Evolutionary conservation across 2,113 vertebrate genomes (phyloP).

Genomic region (Hiodon alosoides): DNA sequence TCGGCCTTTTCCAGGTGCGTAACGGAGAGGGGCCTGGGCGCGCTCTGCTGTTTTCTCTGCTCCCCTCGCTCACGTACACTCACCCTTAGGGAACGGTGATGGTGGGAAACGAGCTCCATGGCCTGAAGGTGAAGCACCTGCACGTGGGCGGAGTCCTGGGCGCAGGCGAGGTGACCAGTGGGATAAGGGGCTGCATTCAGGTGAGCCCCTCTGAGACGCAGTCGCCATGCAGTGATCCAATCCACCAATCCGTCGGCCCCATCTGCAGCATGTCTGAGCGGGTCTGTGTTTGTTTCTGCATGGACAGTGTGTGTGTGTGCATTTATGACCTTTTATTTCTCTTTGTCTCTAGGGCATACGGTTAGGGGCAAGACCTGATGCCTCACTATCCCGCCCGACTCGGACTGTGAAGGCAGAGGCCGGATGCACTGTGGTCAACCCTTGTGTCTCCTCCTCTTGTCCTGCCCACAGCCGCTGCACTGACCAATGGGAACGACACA

Average conservation of each 20-base stretch:
- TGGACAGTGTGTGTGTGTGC: neutral
- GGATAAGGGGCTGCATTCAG: slow-evolving; percentile 93
- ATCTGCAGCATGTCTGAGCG: neutral
- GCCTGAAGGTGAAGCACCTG: slow-evolving; percentile 90
- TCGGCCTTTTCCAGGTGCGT: slow-evolving; percentile 85
- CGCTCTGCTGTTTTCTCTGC: neutral
- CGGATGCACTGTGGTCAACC: slow-evolving; percentile 75
- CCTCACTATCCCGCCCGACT: slow-evolving; percentile 76
- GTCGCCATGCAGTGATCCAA: neutral
- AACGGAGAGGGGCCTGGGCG: neutral
- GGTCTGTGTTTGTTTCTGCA: too few species aligned
- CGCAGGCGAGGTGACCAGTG: slow-evolving; percentile 78
- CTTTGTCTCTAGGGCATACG: slow-evolving; percentile 75
- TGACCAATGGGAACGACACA: slow-evolving; percentile 85
- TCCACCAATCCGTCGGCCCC: neutral
- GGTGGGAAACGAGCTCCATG: slow-evolving; percentile 87
- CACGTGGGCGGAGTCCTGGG: slow-evolving; percentile 85
- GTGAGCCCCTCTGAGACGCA: slow-evolving; percentile 51
- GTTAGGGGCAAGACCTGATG: slow-evolving; percentile 74
- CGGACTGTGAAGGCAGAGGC: slow-evolving; percentile 78
- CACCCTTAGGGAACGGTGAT: slow-evolving; percentile 78
- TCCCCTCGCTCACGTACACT: slow-evolving; percentile 5
- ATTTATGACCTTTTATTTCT: neutral
- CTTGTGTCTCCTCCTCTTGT: slow-evolving; percentile 82
- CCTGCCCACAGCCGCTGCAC: slow-evolving; percentile 76